Evolutionary conservation across 2,113 vertebrate genomes (phyloP).

Genomic region (Myrmecophaga tridactyla): DNA sequence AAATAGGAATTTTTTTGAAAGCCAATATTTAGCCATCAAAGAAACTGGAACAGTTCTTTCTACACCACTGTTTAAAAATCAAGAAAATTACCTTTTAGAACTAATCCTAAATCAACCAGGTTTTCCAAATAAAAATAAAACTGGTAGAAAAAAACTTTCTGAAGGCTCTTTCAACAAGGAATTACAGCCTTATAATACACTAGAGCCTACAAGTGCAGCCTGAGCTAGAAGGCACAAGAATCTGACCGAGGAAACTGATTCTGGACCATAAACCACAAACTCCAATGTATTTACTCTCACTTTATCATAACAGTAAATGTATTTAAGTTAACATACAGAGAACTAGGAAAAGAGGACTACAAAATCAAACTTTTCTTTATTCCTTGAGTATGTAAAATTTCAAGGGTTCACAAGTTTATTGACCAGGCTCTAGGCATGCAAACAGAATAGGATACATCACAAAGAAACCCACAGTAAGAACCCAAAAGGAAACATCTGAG

Average conservation of each 20-base stretch:
- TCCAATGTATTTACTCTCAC: neutral
- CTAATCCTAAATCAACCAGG: neutral
- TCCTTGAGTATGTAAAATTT: neutral
- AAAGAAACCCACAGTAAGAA: neutral
- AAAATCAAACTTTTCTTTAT: conserved; percentile 24
- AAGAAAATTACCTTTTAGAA: conserved; percentile 43
- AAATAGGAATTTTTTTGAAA: neutral
- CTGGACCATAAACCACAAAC: neutral
- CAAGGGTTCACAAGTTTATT: neutral
- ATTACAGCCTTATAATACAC: neutral
- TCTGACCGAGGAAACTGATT: conserved; percentile 16
- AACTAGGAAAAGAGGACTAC: neutral
- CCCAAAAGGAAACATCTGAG: neutral
- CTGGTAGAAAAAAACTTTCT: neutral
- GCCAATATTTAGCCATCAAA: neutral
- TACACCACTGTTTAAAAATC: neutral
- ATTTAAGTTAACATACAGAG: neutral
- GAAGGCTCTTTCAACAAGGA: neutral
- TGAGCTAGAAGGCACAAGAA: neutral
- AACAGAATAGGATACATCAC: neutral
- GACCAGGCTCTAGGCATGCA: neutral
- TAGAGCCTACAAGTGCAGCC: neutral
- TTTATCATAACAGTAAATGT: neutral
- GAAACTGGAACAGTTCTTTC: neutral
- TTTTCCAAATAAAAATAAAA: neutral